Percentiles rank a stretch among this genome's conserved stretches.
phyloP scores from a whole-genome alignment of 2,888 invertebrate species.

The Frankliniella fusca region DNA sequence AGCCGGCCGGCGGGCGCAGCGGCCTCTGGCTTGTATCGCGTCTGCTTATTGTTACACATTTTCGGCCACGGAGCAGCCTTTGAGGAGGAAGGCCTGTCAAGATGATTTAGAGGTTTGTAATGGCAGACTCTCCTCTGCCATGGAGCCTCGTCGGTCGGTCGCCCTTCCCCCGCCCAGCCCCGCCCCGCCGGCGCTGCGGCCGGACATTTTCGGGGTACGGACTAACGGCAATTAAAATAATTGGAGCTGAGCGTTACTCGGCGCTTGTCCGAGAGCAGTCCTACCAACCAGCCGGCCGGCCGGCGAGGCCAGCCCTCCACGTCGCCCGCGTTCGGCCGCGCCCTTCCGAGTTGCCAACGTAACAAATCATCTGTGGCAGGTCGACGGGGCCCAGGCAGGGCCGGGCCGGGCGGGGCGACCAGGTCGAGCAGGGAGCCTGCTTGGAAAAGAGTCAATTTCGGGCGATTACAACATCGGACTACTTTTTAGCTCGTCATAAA shows the following conservation, averaged over 20 bases:
- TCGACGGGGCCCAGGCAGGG: not conserved
- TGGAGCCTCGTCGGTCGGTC: slow-evolving; percentile 46
- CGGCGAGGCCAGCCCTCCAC: not conserved
- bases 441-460: slow-evolving; percentile 23
- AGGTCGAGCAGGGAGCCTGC: not conserved
- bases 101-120: slow-evolving; percentile 56
- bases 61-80: slow-evolving; percentile 57
- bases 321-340: not conserved
- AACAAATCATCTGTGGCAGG: slow-evolving; percentile 19
- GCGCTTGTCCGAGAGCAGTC: not conserved
- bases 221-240: slow-evolving; percentile 26
- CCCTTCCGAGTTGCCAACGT: slow-evolving; percentile 21
- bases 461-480: not conserved
- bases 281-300: slow-evolving; percentile 8
- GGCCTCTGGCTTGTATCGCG: not conserved
- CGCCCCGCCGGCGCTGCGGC: slow-evolving; percentile 43
- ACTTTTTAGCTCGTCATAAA: slow-evolving; percentile 17
- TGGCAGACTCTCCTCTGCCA: slow-evolving; percentile 48
- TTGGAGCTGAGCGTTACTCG: slow-evolving; percentile 23
- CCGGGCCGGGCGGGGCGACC: not conserved
- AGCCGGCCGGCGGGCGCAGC: too few relatives aligned
- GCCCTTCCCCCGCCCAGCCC: too few relatives aligned
- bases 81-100: slow-evolving; percentile 59
- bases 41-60: slow-evolving; percentile 27
- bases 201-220: slow-evolving; percentile 47